These are phyloP conservation scores for Staurois parvus DNA, from an alignment of 2,797 vertebrate species.

Conservation along the genomic window DNA sequence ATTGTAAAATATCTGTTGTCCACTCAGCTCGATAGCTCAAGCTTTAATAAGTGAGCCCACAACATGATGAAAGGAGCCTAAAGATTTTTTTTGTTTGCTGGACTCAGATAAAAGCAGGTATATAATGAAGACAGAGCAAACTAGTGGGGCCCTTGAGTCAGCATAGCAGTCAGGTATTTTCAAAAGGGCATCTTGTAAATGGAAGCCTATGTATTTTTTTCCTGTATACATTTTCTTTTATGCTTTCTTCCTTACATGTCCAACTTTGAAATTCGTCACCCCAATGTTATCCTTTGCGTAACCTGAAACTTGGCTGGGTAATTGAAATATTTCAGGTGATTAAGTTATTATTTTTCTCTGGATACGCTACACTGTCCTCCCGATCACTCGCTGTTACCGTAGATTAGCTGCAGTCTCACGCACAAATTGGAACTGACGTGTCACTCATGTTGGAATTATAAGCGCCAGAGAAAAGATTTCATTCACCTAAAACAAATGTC, in stretches of 20 bases:
- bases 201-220: too few relatives aligned
- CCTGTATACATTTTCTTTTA: too few relatives aligned
- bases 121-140: too few relatives aligned
- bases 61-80: too few relatives aligned
- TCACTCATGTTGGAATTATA: constrained; percentile 62
- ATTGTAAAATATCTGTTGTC: too few relatives aligned
- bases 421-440: constrained; percentile 64
- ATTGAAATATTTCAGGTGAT: constrained; percentile 60
- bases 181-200: too few relatives aligned
- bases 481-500: constrained; percentile 63
- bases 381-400: constrained; percentile 56
- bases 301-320: constrained; percentile 52
- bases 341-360: constrained; percentile 56
- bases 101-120: too few relatives aligned
- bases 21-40: too few relatives aligned
- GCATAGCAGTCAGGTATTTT: too few relatives aligned
- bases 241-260: not conserved
- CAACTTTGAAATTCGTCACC: constrained; percentile 7
- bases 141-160: too few relatives aligned
- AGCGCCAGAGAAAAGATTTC: constrained; percentile 58
- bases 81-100: too few relatives aligned
- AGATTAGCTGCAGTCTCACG: constrained; percentile 65
- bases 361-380: constrained; percentile 38
- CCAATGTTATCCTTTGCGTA: constrained; percentile 31
- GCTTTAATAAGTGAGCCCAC: too few relatives aligned